Percentiles rank a stretch among this genome's conserved stretches.
These are phyloP conservation scores for Columbina picui DNA, from an alignment of 2,113 vertebrate species.

Conservation along the genomic window DNA sequence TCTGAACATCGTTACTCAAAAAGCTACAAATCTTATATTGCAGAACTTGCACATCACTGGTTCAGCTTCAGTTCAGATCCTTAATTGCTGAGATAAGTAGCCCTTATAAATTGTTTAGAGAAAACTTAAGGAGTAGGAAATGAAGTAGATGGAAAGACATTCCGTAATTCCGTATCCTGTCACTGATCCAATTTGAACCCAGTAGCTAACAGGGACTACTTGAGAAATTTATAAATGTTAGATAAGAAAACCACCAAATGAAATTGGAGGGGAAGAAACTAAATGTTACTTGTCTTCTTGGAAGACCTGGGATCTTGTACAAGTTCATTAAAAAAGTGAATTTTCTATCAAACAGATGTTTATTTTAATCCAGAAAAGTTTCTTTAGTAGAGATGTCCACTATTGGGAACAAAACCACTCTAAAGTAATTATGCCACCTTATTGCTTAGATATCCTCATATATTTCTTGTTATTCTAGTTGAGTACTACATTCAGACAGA, in stretches of 20 bases:
- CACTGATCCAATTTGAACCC: background rate
- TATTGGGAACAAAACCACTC: conserved; percentile 17
- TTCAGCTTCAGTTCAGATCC: background rate
- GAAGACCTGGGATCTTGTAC: background rate
- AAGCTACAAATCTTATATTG: background rate
- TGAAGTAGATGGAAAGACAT: background rate
- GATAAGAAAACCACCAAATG: background rate
- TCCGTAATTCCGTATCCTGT: background rate
- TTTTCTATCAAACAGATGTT: background rate
- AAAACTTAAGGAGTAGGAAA: background rate
- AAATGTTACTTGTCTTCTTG: background rate
- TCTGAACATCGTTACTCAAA: background rate
- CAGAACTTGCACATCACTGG: background rate
- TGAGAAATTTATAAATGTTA: background rate
- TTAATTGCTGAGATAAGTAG: background rate
- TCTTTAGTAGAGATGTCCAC: background rate
- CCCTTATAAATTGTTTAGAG: background rate
- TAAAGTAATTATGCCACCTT: conserved; percentile 49
- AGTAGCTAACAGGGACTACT: background rate
- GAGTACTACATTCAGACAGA: conserved; percentile 95
- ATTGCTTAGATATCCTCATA: conserved; percentile 76
- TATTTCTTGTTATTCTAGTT: conserved; percentile 98
- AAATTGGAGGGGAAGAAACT: background rate
- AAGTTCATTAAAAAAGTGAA: background rate
- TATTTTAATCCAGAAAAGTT: conserved; percentile 30